Evolutionary conservation across 1,140 invertebrate genomes (phyloP), one percentile per base, ranked within the genome.

Genomic region (Brachionus rotundiformis): DNA sequence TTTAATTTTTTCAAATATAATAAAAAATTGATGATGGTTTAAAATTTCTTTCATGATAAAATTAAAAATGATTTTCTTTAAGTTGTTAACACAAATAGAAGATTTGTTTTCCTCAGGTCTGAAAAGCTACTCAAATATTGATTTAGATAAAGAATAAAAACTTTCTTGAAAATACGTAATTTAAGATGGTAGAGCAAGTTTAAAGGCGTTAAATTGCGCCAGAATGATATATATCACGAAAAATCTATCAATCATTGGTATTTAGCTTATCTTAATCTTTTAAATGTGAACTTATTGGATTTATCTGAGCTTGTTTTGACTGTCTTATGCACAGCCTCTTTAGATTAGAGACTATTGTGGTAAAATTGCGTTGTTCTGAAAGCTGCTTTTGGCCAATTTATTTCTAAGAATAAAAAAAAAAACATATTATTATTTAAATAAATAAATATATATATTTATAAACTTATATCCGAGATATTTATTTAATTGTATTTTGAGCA

Each of bases 1-100:
- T n/a, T n/a, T 54, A 54, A 54, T 23, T 54, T 54, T 54, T n/a
- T n/a, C n/a, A 54, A 54, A 54, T 54, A n/a, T 54, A 23, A 54
- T 19, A 54, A 54, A 54, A n/a, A 54, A 23, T 25, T 4, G 47
- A 54, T 54, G 16, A 19, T 54, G 19, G 47, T 54, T 54, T 54
- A 54, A 54, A 54, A 8, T 54, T 54, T 54, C 16, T 23, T 54
- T 19, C n/a, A 54, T 19, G 23, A 54, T 7, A 54, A 54, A 6
- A 54, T 8, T 25, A n/a, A n/a, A n/a, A n/a, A n/a, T n/a, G n/a
- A n/a, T n/a, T n/a, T n/a, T n/a, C n/a, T n/a, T n/a, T n/a, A n/a
- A n/a, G n/a, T n/a, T n/a, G n/a, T n/a, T n/a, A n/a, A n/a, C n/a
- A n/a, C n/a, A n/a, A n/a, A n/a, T n/a, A n/a, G n/a, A n/a, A 54